Base-by-base conservation (phyloP, 2,797 vertebrate genomes). In the Synaphobranchus kaupii region DNA sequence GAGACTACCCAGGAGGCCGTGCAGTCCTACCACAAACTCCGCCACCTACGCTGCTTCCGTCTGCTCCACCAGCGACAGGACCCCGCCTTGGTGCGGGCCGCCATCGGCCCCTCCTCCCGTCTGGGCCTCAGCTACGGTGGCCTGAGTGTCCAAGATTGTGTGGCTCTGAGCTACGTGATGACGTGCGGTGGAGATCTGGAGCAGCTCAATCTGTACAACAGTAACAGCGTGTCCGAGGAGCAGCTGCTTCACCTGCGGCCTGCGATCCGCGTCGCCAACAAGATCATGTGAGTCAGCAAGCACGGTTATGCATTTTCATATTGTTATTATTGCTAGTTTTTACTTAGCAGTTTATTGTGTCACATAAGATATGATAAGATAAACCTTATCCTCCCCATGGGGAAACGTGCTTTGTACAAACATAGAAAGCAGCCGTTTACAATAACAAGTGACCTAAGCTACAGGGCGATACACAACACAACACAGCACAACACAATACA, bases 31-130 rank as follows among this genome's bases (percentile, higher is more conserved):
- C 0, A 44, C n/a, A 90, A 86, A 84, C 86, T 87, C 0, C 8
- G 86, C 17, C 93, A 94, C 85, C 88, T 92, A 15, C 89, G n/a
- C 56, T 90, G 90, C 68, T 94, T 95, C 82, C 90, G 85, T 39
- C 87, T 95, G 60, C 94, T 97, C 9, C 93, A 94, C 87, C 95
- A 97, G 83, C 87, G 93, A 3, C 95, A 94, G 81, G 96, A 92
- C 85, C 60, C 91, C 31, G 87, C 85, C 8, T 91, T 96, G 84
- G 92, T 95, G 58, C 91, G 83, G 44, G 94, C 94, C 76, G 87
- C 93, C 22, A 44, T 94, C 63, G 63, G 66, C 0, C 22, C 87
- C 0, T 85, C 90, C 5, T 44, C 76, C 0, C 89, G 88, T 44
- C 73, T 86, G 0, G 90, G 89, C 50, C 84, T 93, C 2, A 50